Conservation (phyloP, 2,888 invertebrate genomes). For the Julus scandinavius region DNA sequence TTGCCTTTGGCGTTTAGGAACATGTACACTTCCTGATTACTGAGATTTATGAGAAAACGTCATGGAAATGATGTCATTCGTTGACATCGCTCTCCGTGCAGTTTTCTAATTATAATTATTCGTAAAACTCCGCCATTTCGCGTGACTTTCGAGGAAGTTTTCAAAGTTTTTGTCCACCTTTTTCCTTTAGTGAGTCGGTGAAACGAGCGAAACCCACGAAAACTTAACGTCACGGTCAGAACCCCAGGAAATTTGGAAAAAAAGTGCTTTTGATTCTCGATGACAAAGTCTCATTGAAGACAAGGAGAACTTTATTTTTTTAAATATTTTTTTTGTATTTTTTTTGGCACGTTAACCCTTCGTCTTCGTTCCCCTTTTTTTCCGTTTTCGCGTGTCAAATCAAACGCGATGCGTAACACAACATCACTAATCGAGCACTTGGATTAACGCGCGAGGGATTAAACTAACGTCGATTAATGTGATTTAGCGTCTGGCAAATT, state of each 20-base stretch:
- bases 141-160: not conserved
- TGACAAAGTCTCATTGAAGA: not conserved
- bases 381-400: not conserved
- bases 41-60: not conserved
- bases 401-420: not conserved
- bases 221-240: constrained; percentile 14
- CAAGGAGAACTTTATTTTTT: not conserved
- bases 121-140: not conserved
- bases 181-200: not conserved
- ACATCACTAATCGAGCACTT: not conserved
- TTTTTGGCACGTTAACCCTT: not conserved
- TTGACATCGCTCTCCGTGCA: not conserved
- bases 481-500: constrained; percentile 1
- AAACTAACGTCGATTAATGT: not conserved
- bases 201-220: not conserved
- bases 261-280: not conserved
- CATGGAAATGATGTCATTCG: not conserved
- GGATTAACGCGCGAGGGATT: not conserved
- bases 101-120: constrained; percentile 9
- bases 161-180: not conserved
- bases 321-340: too few relatives aligned
- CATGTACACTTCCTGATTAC: not conserved
- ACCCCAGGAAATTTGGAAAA: not conserved
- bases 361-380: not conserved
- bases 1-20: not conserved